phyloP scores from a whole-genome alignment of 35 echinoderm and acorn worm species.

The Stichopus chloronotus region DNA sequence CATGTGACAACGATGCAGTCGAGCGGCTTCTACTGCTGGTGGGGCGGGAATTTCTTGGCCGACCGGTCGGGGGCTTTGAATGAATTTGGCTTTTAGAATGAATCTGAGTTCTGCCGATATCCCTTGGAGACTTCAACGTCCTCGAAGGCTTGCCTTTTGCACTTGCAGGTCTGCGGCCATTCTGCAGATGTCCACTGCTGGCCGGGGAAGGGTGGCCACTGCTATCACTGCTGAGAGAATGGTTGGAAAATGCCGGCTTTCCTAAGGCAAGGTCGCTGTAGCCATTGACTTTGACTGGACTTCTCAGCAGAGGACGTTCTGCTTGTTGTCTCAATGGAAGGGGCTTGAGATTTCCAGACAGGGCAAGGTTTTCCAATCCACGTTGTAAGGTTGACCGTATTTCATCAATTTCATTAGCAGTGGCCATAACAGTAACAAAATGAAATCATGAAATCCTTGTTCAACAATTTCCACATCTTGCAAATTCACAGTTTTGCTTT shows the following conservation, averaged over 20 bases:
- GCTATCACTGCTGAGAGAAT: neutral
- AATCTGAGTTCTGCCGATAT: constrained; percentile 12
- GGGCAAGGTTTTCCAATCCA: constrained; percentile 87
- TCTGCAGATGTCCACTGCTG: neutral
- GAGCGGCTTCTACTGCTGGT: constrained; percentile 54
- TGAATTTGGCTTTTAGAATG: neutral
- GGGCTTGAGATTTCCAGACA: constrained; percentile 84
- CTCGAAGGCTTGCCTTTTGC: constrained; percentile 10
- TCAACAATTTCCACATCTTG: neutral
- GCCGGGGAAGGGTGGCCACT: neutral
- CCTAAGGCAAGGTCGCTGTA: neutral
- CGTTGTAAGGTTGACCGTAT: constrained; percentile 88
- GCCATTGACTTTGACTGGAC: constrained; percentile 22
- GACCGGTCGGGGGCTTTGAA: constrained; percentile 50
- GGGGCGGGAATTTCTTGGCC: constrained; percentile 56
- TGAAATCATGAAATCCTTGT: neutral
- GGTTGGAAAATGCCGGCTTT: neutral
- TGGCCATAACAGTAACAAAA: constrained; percentile 69
- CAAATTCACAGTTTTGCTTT: neutral
- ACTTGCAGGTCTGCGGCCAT: neutral
- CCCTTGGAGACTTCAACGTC: constrained; percentile 7
- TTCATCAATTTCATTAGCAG: constrained; percentile 82
- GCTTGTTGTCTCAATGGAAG: constrained; percentile 87
- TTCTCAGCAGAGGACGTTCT: constrained; percentile 68
- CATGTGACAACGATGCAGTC: neutral